Evolutionary conservation across 2,797 vertebrate species (phyloP).

Genomic region (Australoheros facetus): DNA sequence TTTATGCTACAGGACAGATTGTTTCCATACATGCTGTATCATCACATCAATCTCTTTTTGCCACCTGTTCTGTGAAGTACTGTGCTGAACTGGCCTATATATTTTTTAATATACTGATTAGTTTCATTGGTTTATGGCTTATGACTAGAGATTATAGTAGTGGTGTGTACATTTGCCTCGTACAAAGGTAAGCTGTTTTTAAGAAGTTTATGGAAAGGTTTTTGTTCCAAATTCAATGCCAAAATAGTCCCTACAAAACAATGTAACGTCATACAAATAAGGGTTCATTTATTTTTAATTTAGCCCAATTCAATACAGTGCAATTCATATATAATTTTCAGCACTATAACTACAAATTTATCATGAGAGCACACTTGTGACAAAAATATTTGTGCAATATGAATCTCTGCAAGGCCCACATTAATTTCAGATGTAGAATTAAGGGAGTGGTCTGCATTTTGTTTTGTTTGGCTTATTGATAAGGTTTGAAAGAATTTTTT

Average conservation of each 20-base stretch:
- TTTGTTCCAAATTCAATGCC: neutral
- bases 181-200: neutral
- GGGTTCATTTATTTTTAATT: neutral
- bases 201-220: neutral
- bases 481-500: neutral
- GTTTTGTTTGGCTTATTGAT: neutral
- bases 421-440: neutral
- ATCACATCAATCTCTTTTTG: neutral
- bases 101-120: neutral
- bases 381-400: neutral
- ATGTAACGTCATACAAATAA: neutral
- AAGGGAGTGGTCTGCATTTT: neutral
- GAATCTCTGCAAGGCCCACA: neutral
- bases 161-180: neutral
- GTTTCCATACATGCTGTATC: neutral
- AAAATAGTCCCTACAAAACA: neutral
- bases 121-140: neutral
- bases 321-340: neutral
- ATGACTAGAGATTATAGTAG: neutral
- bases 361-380: neutral
- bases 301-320: neutral
- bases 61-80: neutral
- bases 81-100: neutral
- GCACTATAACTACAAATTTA: neutral
- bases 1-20: neutral